phyloP scores from a whole-genome alignment of 2,797 vertebrate genomes.

The Squalus acanthias region DNA sequence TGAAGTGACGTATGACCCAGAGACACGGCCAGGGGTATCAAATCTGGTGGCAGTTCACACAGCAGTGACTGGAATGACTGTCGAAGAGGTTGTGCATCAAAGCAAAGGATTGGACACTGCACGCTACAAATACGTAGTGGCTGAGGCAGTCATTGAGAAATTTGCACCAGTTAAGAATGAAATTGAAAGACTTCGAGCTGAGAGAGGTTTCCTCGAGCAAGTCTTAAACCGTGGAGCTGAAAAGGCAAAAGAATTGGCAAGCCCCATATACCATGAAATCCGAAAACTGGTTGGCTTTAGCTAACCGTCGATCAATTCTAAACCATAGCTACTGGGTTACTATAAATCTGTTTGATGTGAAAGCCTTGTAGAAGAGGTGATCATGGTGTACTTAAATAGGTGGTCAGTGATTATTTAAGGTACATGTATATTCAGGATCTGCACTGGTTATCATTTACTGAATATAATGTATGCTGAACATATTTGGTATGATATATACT shows the following conservation, averaged over 20 bases:
- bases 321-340: no score
- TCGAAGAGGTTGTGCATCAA: conserved; percentile 66
- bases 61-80: conserved; percentile 56
- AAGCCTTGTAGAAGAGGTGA: not conserved
- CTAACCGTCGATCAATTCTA: conserved; percentile 47
- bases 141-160: conserved; percentile 74
- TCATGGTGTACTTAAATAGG: not conserved
- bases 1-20: conserved; percentile 81
- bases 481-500: not conserved
- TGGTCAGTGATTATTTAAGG: not conserved
- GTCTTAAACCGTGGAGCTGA: conserved; percentile 65
- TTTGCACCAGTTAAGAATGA: conserved; percentile 75
- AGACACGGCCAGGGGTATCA: conserved; percentile 72
- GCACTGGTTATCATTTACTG: not conserved
- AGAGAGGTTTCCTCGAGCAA: conserved; percentile 65
- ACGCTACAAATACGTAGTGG: conserved; percentile 75
- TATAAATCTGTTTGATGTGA: not conserved
- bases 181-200: conserved; percentile 67
- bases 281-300: conserved; percentile 73
- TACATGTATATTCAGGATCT: not conserved
- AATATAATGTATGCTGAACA: not conserved
- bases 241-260: conserved; percentile 72
- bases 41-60: conserved; percentile 83
- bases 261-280: conserved; percentile 69
- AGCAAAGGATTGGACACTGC: conserved; percentile 73